Evolutionary conservation across 2,797 vertebrate species (phyloP), one percentile per base, ranked within the genome.

Genomic region (Hafferia zeledoni): DNA sequence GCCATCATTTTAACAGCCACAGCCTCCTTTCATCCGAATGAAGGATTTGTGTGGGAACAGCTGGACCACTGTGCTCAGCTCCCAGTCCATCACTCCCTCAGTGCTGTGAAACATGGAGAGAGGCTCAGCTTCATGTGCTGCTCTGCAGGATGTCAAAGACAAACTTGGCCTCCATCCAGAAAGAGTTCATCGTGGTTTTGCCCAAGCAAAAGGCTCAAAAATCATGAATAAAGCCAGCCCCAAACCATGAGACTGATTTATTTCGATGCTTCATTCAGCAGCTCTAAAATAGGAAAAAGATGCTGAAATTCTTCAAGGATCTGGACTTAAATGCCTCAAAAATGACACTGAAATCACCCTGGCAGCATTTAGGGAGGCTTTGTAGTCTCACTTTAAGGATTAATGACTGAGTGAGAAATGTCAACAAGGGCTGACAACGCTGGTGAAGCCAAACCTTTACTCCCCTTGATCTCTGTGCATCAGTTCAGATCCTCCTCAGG

Each of bases 21-120:
- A 13, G 46, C 9, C 69, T 93, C 70, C 44, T 93, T 88, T 93
- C 91, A 92, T 88, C 82, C 89, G 83, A 83, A 82, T 43, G 91
- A 94, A 61, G 87, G 92, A 72, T 92, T 96, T 88, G 59, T 93
- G 69, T 76, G 85, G 88, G 87, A 95, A 95, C 94, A 96, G 92
- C 95, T 95, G 95, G 89, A 70, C 44, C 0, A 3, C 63, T 41
- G 17, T 35, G 6, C 18, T 0, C 24, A 25, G 67, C 52, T 79
- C 88, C 41, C 63, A 44, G 55, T 25, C 61, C 92, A 43, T 55
- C 7, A 5, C 61, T 78, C 55, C 78, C 91, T 44, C 9, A 23
- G 33, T 61, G 5, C 65, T n/a, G 67, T 3, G 7, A 35, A 79
- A 23, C 60, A 28, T 2, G 31, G 12, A 35, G 17, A 57, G 43